Evolutionary conservation across 2,113 vertebrate species (phyloP).

Genomic region (Pao palembangensis): DNA sequence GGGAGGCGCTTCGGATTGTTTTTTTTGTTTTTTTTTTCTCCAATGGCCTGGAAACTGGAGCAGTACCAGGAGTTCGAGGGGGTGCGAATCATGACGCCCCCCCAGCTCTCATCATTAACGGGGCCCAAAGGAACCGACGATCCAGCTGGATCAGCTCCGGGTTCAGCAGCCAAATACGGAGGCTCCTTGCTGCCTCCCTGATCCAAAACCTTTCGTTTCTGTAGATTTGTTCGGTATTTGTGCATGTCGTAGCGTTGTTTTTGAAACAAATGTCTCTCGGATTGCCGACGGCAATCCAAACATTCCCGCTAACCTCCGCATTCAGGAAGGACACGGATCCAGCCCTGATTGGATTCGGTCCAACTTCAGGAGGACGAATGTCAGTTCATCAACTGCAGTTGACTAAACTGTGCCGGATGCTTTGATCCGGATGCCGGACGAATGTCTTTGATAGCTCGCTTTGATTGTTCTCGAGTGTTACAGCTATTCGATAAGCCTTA

Average conservation of each 20-base stretch:
- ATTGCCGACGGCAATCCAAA: slow-evolving; percentile 48
- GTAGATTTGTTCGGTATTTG: slow-evolving; percentile 65
- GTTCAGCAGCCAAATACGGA: slow-evolving; percentile 45
- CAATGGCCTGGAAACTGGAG: too few species aligned
- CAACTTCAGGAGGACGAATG: slow-evolving; percentile 5
- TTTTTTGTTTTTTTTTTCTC: too few species aligned
- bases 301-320: slow-evolving; percentile 36
- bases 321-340: slow-evolving; percentile 26
- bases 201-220: slow-evolving; percentile 38
- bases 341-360: slow-evolving; percentile 1
- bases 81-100: slow-evolving; percentile 15
- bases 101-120: slow-evolving; percentile 21
- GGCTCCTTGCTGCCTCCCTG: slow-evolving; percentile 29
- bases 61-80: not conserved
- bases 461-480: slow-evolving; percentile 36
- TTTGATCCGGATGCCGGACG: slow-evolving; percentile 4
- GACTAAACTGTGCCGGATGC: too few species aligned
- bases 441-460: slow-evolving; percentile 50
- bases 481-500: slow-evolving; percentile 41
- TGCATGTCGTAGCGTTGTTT: slow-evolving; percentile 59
- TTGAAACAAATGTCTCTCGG: slow-evolving; percentile 45
- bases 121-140: slow-evolving; percentile 53
- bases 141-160: slow-evolving; percentile 37
- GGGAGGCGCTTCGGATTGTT: slow-evolving; percentile 18
- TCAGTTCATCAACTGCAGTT: not conserved